Conservation (phyloP, 2,113 vertebrate genomes). For the Oreochromis niloticus region DNA sequence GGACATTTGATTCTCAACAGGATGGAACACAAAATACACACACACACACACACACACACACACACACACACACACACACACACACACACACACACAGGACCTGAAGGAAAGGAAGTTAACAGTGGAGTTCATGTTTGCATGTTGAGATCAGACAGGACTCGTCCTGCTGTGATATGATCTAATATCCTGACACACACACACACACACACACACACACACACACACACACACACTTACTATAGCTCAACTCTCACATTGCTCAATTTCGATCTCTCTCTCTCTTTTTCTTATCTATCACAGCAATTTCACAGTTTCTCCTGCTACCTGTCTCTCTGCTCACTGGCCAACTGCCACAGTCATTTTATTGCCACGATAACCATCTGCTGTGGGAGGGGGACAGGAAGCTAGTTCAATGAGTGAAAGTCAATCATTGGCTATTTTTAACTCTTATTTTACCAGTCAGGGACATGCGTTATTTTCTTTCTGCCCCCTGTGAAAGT, state of each 20-base stretch:
- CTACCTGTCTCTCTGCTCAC: background rate
- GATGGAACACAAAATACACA: background rate
- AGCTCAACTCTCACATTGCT: background rate
- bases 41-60: background rate
- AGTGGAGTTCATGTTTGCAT: conserved; percentile 43
- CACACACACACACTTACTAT: background rate
- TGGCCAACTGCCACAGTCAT: background rate
- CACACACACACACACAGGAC: background rate
- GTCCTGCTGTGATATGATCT: conserved; percentile 42
- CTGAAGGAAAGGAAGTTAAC: conserved; percentile 22
- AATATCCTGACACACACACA: conserved; percentile 18
- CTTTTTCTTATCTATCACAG: background rate
- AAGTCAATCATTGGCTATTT: conserved; percentile 34
- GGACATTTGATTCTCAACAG: conserved; percentile 24
- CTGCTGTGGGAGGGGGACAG: conserved; percentile 11
- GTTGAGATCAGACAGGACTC: conserved; percentile 44
- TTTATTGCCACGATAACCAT: conserved; percentile 26
- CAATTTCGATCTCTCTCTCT: background rate
- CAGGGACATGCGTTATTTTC: background rate
- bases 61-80: background rate
- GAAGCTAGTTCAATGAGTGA: conserved; percentile 10
- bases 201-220: background rate
- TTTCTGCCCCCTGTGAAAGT: background rate
- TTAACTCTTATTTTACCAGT: background rate
- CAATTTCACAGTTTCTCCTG: background rate